Base-by-base conservation (phyloP, 1,140 invertebrate genomes). In the Leguminivora glycinivorella region DNA sequence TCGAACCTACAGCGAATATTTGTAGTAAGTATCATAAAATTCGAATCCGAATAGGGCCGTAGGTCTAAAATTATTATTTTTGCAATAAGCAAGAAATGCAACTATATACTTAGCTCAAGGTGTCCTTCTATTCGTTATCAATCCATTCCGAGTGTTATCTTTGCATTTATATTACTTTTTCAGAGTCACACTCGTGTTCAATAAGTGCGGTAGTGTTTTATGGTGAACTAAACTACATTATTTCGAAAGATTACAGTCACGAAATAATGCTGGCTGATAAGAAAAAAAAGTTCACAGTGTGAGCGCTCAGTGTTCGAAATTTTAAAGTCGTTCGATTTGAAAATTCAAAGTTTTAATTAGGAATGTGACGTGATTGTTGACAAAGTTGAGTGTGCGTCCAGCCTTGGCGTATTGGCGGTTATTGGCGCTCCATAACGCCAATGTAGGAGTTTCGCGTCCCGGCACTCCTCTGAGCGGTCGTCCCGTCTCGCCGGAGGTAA, bases 401-500 rank as follows among this genome's bases (percentile, higher is more conserved):
- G 26, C 14, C n/a, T 63, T 63, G 58, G 58, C n/a, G n/a, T 63
- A 63, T 63, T 63, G 58, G 58, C 58, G 58, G 5, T n/a, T n/a
- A 17, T 63, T 63, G 58, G 58, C 58, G 58, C 58, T 26, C 6
- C 58, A 52, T 63, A n/a, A n/a, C 26, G 58, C 58, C 25, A 63
- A 63, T 63, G n/a, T 63, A 29, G 58, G 58, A 63, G 58, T 63
- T 63, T 63, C 25, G 58, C n/a, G 14, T 17, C 58, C 58, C 58
- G 58, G 3, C 58, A 29, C 58, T 63, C 58, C 58, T 31, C 58
- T 14, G 58, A 63, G 58, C 58, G 58, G 58, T 63, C 58, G 58
- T 63, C 58, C 58, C 58, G 25, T 63, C 58, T 29, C 58, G 58
- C 58, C 58, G 14, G 58, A 63, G 58, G 58, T 63, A 29, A 63